Conservation (phyloP, 1,140 invertebrate species). For the Plectrocnemia conspersa region DNA sequence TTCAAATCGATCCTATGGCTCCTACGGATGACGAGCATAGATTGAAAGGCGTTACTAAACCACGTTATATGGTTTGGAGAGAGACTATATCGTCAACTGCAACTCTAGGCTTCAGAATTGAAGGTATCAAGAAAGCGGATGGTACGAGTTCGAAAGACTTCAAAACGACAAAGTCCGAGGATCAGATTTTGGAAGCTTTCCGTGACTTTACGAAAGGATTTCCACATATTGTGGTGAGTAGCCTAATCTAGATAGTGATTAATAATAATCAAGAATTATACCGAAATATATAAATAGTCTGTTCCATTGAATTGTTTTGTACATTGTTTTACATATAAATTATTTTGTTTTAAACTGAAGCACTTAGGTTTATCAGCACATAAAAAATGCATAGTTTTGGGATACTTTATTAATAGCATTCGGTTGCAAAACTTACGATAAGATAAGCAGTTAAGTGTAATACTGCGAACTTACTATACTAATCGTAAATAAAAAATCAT, state of each 20-base stretch:
- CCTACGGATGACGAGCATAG: slow-evolving; percentile 87
- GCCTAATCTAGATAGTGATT: neutral
- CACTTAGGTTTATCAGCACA: too few species aligned
- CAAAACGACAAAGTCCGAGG: slow-evolving; percentile 86
- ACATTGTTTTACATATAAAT: too few species aligned
- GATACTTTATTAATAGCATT: too few species aligned
- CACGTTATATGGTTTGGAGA: slow-evolving; percentile 95
- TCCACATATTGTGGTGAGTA: slow-evolving; percentile 70
- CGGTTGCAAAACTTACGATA: too few species aligned
- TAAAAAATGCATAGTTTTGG: too few species aligned
- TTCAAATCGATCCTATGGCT: slow-evolving; percentile 85
- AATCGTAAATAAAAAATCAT: too few species aligned
- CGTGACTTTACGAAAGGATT: slow-evolving; percentile 77
- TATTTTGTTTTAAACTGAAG: too few species aligned
- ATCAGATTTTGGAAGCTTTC: slow-evolving; percentile 77
- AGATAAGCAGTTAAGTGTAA: too few species aligned
- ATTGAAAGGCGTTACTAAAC: slow-evolving; percentile 88
- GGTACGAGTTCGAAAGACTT: slow-evolving; percentile 91
- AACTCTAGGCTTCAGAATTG: slow-evolving; percentile 91
- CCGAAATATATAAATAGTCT: too few species aligned
- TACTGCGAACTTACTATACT: too few species aligned
- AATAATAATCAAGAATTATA: too few species aligned
- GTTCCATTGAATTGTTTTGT: too few species aligned
- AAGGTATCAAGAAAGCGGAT: slow-evolving; percentile 86
- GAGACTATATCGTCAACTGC: slow-evolving; percentile 96